phyloP scores from a whole-genome alignment of 2,797 vertebrate species.

The Babyrousa celebensis region DNA sequence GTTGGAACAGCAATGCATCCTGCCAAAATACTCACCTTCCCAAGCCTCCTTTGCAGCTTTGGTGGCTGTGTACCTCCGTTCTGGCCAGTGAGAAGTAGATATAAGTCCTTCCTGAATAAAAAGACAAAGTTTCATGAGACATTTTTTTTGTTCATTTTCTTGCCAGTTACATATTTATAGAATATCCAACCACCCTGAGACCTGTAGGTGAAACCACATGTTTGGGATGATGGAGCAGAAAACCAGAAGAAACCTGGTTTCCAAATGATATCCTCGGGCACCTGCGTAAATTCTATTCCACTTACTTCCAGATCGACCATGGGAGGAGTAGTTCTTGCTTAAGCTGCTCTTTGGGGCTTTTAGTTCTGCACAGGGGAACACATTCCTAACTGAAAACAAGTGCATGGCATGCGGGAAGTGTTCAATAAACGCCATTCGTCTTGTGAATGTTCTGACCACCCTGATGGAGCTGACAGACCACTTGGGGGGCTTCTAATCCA shows the following conservation, averaged over 20 bases:
- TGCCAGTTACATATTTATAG: not conserved
- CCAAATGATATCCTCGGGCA: not conserved
- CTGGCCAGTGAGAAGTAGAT: not conserved
- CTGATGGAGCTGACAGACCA: not conserved
- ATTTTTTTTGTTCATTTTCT: not conserved
- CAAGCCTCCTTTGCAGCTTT: not conserved
- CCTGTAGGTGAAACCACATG: not conserved
- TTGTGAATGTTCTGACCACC: not conserved
- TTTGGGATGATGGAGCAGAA: not conserved
- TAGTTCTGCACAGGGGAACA: not conserved
- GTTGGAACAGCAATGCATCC: too few relatives aligned
- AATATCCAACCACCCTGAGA: not conserved
- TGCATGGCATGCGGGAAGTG: not conserved
- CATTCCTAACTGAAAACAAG: not conserved
- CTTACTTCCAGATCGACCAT: not conserved
- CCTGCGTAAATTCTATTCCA: not conserved
- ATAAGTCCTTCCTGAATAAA: not conserved
- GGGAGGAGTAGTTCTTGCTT: not conserved
- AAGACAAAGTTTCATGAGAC: not conserved
- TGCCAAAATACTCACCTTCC: not conserved
- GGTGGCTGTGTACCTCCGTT: not conserved
- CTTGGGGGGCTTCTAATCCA: not conserved
- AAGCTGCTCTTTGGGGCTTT: not conserved
- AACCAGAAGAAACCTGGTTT: conserved; percentile 1
- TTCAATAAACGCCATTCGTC: not conserved